Base-by-base conservation (phyloP, 2,888 invertebrate species). In the Pristionchus arcanus region DNA sequence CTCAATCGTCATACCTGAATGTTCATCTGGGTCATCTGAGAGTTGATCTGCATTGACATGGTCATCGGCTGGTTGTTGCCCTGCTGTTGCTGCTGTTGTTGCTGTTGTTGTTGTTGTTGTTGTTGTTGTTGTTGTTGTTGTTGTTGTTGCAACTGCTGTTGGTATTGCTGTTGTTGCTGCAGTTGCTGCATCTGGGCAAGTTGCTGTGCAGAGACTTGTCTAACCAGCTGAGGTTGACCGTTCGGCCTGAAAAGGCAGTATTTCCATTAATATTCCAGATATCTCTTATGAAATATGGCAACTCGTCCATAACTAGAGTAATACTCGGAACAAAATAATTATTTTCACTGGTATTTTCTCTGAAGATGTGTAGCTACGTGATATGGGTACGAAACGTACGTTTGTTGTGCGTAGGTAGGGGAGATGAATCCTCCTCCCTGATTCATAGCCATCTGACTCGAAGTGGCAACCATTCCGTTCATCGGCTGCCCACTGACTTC, bases 21-120 rank as follows among this genome's bases (percentile, higher is more conserved):
- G 28, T 81, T 81, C 81, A 81, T 81, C 81, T 81, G 81, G 13
- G 81, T 81, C 81, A 81, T 81, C 81, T 81, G 81, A 3, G 81
- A 81, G 53, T 81, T 81, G 53, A 81, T 42, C 81, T 49, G 81
- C 81, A 81, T 81, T 1, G 49, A 28, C 81, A 81, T 81, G 7
- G 49, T 42, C 81, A 81, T 81, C 28, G 49, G 81, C 81, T 53
- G 81, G 49, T 25, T 71, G 34, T 11, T 34, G 28, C 53, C 21
- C 53, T 81, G 74, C 34, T 74, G 74, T n/a, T 74, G 74, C 34
- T 37, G 74, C 34, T 34, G 71, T 15, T 71, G 34, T 34, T 71
- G 68, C n/a, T n/a, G 74, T n/a, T 74, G 74, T 34, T 37, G 74
- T 34, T 34, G 71, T 15, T 71, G 34, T 34, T 71, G 68, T 13